phyloP scores from a whole-genome alignment of 2,888 invertebrate genomes.

The Aquatica leii region DNA sequence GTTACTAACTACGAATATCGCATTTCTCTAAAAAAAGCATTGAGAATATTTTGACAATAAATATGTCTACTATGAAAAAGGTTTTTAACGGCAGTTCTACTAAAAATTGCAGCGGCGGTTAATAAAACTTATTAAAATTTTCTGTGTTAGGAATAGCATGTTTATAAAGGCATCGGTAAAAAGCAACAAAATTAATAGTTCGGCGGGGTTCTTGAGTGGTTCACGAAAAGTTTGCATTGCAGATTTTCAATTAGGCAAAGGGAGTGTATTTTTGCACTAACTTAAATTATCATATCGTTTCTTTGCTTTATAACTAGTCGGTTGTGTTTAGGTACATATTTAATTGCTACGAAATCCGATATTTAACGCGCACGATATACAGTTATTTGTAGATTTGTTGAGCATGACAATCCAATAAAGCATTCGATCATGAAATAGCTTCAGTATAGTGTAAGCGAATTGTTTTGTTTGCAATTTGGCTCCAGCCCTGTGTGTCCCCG shows the following conservation, averaged over 20 bases:
- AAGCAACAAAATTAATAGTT: constrained; percentile 30
- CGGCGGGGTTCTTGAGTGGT: constrained; percentile 13
- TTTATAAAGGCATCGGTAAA: constrained; percentile 5
- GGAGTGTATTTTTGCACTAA: constrained; percentile 14
- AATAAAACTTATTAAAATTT: constrained; percentile 33
- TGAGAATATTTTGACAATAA: no score
- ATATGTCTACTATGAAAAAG: neutral
- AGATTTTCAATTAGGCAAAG: constrained; percentile 30
- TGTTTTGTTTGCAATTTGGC: constrained; percentile 61
- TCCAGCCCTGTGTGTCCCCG: constrained; percentile 56
- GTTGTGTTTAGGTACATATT: neutral
- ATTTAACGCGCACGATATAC: neutral
- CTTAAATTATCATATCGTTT: neutral
- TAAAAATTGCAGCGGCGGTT: constrained; percentile 23
- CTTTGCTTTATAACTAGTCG: neutral
- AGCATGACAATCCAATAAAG: constrained; percentile 43
- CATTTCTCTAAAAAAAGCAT: no score
- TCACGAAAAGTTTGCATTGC: constrained; percentile 30
- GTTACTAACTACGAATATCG: constrained; percentile 16
- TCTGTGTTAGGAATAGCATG: constrained; percentile 8
- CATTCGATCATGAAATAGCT: constrained; percentile 52
- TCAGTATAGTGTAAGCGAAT: constrained; percentile 48
- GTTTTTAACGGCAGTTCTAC: no score
- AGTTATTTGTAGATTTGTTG: constrained; percentile 20
- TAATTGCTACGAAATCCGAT: neutral